phyloP scores from a whole-genome alignment of 1,140 invertebrate genomes.

The Calliopsis andreniformis region DNA sequence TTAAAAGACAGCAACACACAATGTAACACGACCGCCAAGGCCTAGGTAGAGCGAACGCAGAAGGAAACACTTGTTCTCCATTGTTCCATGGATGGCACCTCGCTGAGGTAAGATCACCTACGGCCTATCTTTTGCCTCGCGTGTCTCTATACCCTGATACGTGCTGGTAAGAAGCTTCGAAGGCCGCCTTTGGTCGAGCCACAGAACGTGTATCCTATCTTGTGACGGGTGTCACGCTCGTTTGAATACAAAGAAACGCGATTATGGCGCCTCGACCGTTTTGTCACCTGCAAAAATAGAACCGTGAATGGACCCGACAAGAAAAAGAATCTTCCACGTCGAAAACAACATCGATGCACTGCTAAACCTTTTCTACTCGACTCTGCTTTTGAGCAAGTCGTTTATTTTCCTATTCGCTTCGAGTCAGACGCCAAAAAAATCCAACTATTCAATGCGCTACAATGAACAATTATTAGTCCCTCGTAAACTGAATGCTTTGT shows the following conservation, averaged over 20 bases:
- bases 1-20: constrained; percentile 23
- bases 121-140: constrained; percentile 4
- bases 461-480: too few relatives aligned
- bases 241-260: not conserved
- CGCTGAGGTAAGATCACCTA: constrained; percentile 29
- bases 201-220: not conserved
- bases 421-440: too few relatives aligned
- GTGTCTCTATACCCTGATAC: not conserved
- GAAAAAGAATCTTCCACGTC: not conserved
- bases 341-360: constrained; percentile 5
- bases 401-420: not conserved
- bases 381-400: too few relatives aligned
- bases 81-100: constrained; percentile 32
- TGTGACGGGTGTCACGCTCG: not conserved
- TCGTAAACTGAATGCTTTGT: too few relatives aligned
- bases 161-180: not conserved
- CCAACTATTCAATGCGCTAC: too few relatives aligned
- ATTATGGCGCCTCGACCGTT: not conserved
- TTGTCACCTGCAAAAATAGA: constrained; percentile 6
- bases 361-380: too few relatives aligned
- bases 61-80: constrained; percentile 43
- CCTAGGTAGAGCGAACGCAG: constrained; percentile 19
- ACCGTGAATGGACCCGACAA: not conserved
- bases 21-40: constrained; percentile 6
- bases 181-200: constrained; percentile 2